These are phyloP conservation scores for Mesochorus sp. DNA, from an alignment of 2,888 invertebrate genomes.

Conservation along the genomic window DNA sequence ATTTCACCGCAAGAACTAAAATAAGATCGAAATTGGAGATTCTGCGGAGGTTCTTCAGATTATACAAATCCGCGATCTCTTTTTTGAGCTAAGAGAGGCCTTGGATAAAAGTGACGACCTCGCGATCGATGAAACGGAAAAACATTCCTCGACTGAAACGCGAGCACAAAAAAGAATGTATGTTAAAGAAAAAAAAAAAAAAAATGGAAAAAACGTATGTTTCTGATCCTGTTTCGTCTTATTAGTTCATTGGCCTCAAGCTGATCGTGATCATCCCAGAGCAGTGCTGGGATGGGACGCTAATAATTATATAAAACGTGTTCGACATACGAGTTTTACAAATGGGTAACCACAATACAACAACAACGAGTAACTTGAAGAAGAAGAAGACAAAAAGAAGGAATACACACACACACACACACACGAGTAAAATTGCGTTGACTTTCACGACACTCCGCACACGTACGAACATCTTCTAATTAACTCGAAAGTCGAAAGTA, in stretches of 20 bases:
- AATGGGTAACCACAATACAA: background rate
- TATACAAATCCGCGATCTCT: too few relatives aligned
- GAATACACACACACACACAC: background rate
- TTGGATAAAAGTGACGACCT: too few relatives aligned
- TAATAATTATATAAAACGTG: background rate
- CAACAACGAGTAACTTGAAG: constrained; percentile 5
- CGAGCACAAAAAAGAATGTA: background rate
- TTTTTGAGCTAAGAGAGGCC: too few relatives aligned
- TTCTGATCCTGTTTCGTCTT: background rate
- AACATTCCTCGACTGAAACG: too few relatives aligned
- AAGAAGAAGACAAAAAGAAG: background rate
- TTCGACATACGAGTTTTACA: background rate
- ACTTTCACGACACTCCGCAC: constrained; percentile 42
- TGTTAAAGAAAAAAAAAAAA: background rate
- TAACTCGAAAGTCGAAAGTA: constrained; percentile 59
- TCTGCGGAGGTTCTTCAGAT: too few relatives aligned
- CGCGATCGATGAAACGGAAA: too few relatives aligned
- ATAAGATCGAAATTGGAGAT: too few relatives aligned
- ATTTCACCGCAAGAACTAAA: too few relatives aligned
- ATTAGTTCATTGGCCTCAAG: background rate
- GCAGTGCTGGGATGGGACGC: background rate
- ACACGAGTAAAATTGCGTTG: constrained; percentile 8
- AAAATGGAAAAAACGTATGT: too few relatives aligned
- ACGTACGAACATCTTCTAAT: constrained; percentile 48
- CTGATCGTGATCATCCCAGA: background rate